Evolutionary conservation across 2,797 vertebrate genomes (phyloP), one percentile per base, ranked within the genome.

Genomic region (Oceanodroma leucorhoa): DNA sequence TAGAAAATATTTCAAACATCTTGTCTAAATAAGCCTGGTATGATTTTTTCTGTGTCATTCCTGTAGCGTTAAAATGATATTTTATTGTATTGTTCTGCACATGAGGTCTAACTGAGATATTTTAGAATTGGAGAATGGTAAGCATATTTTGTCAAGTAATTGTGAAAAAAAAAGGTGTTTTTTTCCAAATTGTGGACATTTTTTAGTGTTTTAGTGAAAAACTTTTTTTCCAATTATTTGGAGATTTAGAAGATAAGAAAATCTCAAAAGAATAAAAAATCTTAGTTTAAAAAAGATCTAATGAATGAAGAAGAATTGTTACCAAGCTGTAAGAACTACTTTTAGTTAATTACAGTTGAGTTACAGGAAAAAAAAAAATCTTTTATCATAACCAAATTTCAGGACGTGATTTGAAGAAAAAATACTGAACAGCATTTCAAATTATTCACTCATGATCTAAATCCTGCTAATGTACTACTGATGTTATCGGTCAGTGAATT

Each of bases 131-230:
- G 17, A 18, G 85, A 82, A 43, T 4, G 4, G 0, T 32, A 46
- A 61, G 12, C 72, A 22, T 26, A 51, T 55, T 91, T 76, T 70
- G 2, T 40, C 18, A 66, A 64, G 3, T 18, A 58, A 41, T 32
- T 2, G 1, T 11, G 6, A 24, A 16, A 61, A 36, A 36, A 57
- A 53, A 48, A 27, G 0, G 2, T 22, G 3, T 0, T 2, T 62
- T n/a, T 62, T 46, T 55, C 43, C 3, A 40, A 54, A 41, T 13
- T 87, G 5, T 34, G 6, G 11, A 1, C 1, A 38, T 64, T 71
- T 85, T 81, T 14, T 64, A 27, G 2, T 16, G 2, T 21, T 58
- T 24, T 29, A 65, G 14, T 48, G 36, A 79, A 73, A 82, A 40
- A 8, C 1, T 14, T 75, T 65, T 41, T 70, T 83, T 8, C 9